Conservation (phyloP, 2,888 invertebrate species). For the Drosophila flavopinicola region DNA sequence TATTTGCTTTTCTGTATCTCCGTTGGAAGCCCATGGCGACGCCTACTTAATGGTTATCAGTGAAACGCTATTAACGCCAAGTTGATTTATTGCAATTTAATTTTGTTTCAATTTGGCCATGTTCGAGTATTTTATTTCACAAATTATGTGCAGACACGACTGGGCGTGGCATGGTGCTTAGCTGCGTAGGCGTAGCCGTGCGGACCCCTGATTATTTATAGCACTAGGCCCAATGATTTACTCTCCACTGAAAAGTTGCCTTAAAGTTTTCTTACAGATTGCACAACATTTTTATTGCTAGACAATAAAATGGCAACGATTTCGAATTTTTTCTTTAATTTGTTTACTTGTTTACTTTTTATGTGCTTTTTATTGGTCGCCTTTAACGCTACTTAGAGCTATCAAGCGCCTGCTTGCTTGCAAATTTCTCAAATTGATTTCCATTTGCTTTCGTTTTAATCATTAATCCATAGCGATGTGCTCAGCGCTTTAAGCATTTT, state of each 20-base stretch:
- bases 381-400: slow-evolving; percentile 24
- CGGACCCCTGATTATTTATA: slow-evolving; percentile 58
- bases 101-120: slow-evolving; percentile 75
- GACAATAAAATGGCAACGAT: slow-evolving; percentile 44
- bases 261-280: slow-evolving; percentile 35
- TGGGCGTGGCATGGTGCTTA: slow-evolving; percentile 60
- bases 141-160: slow-evolving; percentile 78
- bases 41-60: slow-evolving; percentile 77
- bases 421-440: slow-evolving; percentile 32
- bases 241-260: slow-evolving; percentile 36
- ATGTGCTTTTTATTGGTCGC: slow-evolving; percentile 40
- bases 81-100: slow-evolving; percentile 77
- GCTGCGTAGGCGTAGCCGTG: slow-evolving; percentile 25
- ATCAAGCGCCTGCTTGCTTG: slow-evolving; percentile 21
- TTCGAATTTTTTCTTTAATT: slow-evolving; percentile 42
- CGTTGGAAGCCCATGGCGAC: slow-evolving; percentile 55
- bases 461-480: slow-evolving; percentile 15
- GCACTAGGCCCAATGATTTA: slow-evolving; percentile 54
- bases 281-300: slow-evolving; percentile 36
- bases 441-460: slow-evolving; percentile 14
- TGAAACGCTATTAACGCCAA: slow-evolving; percentile 75
- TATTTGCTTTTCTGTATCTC: slow-evolving; percentile 35
- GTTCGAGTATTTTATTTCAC: slow-evolving; percentile 72
- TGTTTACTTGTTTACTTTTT: slow-evolving; percentile 39
- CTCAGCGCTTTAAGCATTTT: neutral